A percentile compares a stretch with the other conserved stretches of the same genome.
Conservation (phyloP, 2,797 vertebrate species). For the Babyrousa celebensis region DNA sequence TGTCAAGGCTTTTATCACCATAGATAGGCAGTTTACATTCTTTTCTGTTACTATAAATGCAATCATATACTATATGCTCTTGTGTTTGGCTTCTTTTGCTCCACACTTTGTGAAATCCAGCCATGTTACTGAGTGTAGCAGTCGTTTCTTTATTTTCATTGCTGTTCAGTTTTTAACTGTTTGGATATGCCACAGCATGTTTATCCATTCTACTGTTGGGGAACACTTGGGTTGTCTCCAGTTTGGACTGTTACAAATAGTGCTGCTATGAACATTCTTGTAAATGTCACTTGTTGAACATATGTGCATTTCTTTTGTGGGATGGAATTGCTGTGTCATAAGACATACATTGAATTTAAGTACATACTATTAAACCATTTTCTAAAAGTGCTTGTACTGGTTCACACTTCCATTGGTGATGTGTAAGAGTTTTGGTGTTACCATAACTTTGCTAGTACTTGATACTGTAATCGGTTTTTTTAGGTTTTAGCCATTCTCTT, state of each 20-base stretch:
- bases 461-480: conserved; percentile 15
- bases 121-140: neutral
- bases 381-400: neutral
- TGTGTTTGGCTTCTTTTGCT: neutral
- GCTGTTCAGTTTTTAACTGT: neutral
- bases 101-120: neutral
- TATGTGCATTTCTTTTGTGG: conserved; percentile 47
- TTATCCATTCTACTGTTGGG: neutral
- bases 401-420: neutral
- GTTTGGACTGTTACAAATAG: neutral
- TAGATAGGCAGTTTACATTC: neutral
- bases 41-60: neutral
- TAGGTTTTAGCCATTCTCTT: conserved; percentile 17
- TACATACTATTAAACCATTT: conserved; percentile 20
- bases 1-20: neutral
- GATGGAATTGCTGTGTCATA: neutral
- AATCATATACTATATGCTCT: no score
- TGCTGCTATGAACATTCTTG: neutral
- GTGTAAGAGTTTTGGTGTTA: neutral
- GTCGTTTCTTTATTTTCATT: neutral
- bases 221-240: neutral
- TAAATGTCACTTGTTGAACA: conserved; percentile 49
- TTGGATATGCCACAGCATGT: neutral
- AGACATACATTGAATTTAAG: neutral
- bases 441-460: neutral